These are phyloP conservation scores for Madoqua kirkii DNA, from an alignment of 2,113 vertebrate species.

Conservation along the genomic window DNA sequence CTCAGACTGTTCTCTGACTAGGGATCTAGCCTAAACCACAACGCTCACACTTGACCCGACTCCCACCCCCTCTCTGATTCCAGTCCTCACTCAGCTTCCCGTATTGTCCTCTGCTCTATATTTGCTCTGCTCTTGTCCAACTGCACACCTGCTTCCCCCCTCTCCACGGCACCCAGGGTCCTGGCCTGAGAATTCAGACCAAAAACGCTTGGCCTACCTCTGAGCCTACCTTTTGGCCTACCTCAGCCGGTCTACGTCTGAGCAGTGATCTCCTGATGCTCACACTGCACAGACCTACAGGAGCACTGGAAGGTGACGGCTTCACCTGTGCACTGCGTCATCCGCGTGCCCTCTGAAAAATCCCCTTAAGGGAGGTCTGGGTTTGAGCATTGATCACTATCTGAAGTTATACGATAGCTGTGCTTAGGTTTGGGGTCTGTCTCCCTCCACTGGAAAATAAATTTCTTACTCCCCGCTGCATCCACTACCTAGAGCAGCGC, in stretches of 20 bases:
- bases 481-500: background rate
- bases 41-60: background rate
- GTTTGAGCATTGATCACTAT: background rate
- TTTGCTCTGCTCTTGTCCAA: conserved; percentile 3
- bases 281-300: background rate
- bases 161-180: background rate
- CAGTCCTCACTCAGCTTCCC: background rate
- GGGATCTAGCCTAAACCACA: background rate
- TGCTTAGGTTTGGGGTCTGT: background rate
- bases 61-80: background rate
- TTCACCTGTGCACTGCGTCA: background rate
- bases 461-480: background rate
- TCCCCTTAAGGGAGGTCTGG: background rate
- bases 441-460: background rate
- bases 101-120: background rate
- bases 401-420: background rate
- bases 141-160: conserved; percentile 41
- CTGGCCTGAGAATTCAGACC: conserved; percentile 21
- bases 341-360: background rate
- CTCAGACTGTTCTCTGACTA: background rate
- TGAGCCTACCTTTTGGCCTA: no score
- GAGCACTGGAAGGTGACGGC: conserved; percentile 1
- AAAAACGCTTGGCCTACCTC: background rate
- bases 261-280: background rate
- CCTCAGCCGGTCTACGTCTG: background rate